These are phyloP conservation scores for Homarus gammarus DNA, from an alignment of 2,888 invertebrate species.

Conservation along the genomic window DNA sequence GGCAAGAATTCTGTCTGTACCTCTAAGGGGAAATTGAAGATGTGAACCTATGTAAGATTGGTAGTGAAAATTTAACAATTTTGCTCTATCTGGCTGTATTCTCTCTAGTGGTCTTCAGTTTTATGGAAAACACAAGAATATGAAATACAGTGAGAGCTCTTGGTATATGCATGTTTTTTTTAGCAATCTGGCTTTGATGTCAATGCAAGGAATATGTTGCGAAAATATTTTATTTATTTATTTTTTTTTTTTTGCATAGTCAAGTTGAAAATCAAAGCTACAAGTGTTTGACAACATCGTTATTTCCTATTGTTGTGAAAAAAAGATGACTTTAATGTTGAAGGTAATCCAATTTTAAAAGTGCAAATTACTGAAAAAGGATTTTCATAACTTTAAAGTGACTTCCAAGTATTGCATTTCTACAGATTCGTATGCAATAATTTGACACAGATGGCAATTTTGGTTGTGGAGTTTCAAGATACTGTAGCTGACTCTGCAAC, in stretches of 20 bases:
- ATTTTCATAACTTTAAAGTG: conserved; percentile 36
- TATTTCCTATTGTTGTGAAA: neutral
- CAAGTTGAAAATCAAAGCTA: neutral
- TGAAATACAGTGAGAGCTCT: neutral
- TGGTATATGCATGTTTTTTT: neutral
- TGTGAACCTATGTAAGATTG: too few species aligned
- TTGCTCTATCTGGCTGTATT: neutral
- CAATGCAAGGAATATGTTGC: neutral
- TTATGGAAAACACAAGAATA: neutral
- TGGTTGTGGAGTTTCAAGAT: conserved; percentile 18
- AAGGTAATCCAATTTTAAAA: conserved; percentile 3
- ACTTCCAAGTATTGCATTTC: conserved; percentile 50
- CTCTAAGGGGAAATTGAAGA: too few species aligned
- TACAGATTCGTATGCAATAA: conserved; percentile 61
- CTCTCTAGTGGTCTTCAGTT: neutral
- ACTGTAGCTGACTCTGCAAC: conserved; percentile 21
- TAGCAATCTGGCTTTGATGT: too few species aligned
- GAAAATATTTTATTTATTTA: neutral
- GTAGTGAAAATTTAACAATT: neutral
- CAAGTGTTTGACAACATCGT: neutral
- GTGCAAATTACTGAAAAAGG: conserved; percentile 48
- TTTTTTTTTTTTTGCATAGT: neutral
- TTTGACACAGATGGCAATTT: conserved; percentile 7
- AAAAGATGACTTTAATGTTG: neutral
- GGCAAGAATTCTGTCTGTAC: too few species aligned